Evolutionary conservation across 2,888 invertebrate genomes (phyloP), one percentile per base, ranked within the genome.

Genomic region (Syritta pipiens): DNA sequence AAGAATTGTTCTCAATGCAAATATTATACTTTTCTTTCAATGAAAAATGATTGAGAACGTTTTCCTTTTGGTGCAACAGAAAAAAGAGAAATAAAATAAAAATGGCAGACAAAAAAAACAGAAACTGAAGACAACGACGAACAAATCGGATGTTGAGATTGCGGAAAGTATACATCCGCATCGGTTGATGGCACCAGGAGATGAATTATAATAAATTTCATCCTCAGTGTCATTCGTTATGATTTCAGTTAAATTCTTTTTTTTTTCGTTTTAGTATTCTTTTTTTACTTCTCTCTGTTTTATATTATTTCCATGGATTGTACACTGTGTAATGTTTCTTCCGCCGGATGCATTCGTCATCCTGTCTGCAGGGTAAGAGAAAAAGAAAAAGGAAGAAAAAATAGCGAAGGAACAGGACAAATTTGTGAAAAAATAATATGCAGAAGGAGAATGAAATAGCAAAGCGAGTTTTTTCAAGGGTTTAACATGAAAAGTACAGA

Each of bases 281-380:
- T 44, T 60, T 79, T 46, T 42, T 67, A 32, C 48, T 67, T 60
- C 49, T 37, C 44, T 53, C 57, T 68, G 57, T 57, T 74, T 74
- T 68, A 68, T 79, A 79, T 65, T 77, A 77, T 68, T 57, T 62
- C 62, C 48, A 46, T 44, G 74, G 65, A 67, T 74, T 59, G 57
- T 65, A 42, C 55, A 46, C 67, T 79, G 74, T 79, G 79, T 79
- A 79, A 79, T 79, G 67, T 62, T 79, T 74, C 74, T 74, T 79
- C 79, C 79, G 74, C 62, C 79, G 79, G 79, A 79, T 79, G 79
- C 79, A 79, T 79, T 79, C 67, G 67, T 79, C 74, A 79, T 79
- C 49, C 44, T 62, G 44, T 67, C 72, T 57, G 48, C 32, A 49
- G 48, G 19, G 57, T 37, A 48, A 24, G 9, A 32, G 20, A 10